Conservation (phyloP, 2,797 vertebrate species). For the Synanceia verrucosa region DNA sequence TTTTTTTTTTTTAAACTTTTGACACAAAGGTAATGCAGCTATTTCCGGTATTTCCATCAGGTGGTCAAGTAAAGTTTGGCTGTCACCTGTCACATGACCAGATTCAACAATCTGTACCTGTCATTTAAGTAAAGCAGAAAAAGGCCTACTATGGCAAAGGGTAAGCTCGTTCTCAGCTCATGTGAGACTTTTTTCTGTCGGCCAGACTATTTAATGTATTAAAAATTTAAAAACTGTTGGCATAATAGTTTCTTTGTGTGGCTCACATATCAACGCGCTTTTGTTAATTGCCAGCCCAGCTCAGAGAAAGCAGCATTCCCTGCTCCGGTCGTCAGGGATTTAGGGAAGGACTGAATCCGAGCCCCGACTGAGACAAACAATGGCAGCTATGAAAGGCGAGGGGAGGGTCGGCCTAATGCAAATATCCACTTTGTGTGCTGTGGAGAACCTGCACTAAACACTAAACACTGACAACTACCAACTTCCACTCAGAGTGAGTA, state of each 20-base stretch:
- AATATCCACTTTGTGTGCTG: constrained; percentile 80
- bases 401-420: constrained; percentile 84
- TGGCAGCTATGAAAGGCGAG: constrained; percentile 82
- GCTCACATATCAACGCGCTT: constrained; percentile 29
- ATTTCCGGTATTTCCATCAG: not conserved
- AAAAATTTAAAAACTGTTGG: constrained; percentile 1
- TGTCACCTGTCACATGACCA: constrained; percentile 22
- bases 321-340: constrained; percentile 78
- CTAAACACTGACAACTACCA: constrained; percentile 64
- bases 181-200: not conserved
- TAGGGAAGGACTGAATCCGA: constrained; percentile 81
- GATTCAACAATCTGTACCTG: not conserved
- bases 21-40: not conserved
- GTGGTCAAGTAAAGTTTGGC: not conserved
- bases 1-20: too few relatives aligned
- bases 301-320: constrained; percentile 68
- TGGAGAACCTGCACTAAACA: constrained; percentile 69
- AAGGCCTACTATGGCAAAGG: not conserved
- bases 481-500: constrained; percentile 49
- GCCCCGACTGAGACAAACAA: constrained; percentile 84
- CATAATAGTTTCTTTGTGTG: constrained; percentile 52
- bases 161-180: too few relatives aligned
- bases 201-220: constrained; percentile 2
- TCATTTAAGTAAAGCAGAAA: not conserved
- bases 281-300: constrained; percentile 60